phyloP scores from a whole-genome alignment of 2,113 vertebrate genomes.

The Channa maculata region DNA sequence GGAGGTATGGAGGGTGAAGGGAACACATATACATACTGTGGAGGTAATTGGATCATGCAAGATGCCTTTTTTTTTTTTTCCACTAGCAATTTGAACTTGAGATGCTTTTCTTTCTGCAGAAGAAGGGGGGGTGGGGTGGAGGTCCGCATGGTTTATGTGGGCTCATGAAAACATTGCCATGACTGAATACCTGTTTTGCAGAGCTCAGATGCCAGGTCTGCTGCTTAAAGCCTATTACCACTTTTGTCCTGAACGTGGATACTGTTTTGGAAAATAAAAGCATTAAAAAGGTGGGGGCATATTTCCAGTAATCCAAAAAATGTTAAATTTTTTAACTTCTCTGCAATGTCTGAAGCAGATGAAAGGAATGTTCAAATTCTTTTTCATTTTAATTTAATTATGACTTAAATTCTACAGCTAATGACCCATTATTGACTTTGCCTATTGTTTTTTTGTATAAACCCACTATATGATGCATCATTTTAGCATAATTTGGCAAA shows the following conservation, averaged over 20 bases:
- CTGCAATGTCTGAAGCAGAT: slow-evolving; percentile 39
- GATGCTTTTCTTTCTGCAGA: slow-evolving; percentile 10
- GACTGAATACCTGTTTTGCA: slow-evolving; percentile 51
- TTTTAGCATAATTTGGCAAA: slow-evolving; percentile 31
- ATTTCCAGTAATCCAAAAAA: slow-evolving; percentile 1
- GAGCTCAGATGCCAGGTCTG: slow-evolving; percentile 35
- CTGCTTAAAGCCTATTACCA: slow-evolving; percentile 23
- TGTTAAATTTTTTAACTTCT: neutral
- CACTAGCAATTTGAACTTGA: slow-evolving; percentile 60
- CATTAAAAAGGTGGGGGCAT: slow-evolving; percentile 1
- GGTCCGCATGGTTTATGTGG: slow-evolving; percentile 38
- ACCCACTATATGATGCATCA: slow-evolving; percentile 11
- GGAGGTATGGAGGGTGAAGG: slow-evolving; percentile 25
- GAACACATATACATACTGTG: neutral
- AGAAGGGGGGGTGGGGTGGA: neutral
- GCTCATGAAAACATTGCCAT: slow-evolving; percentile 48
- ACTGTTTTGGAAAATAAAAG: neutral
- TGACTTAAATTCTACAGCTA: slow-evolving; percentile 20
- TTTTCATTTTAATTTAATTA: slow-evolving; percentile 3
- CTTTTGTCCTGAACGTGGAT: slow-evolving; percentile 22
- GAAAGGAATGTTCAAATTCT: slow-evolving; percentile 51
- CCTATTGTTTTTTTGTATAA: slow-evolving; percentile 25
- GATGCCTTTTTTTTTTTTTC: slow-evolving; percentile 66
- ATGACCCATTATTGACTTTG: slow-evolving; percentile 10
- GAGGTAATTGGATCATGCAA: slow-evolving; percentile 48